Percentiles rank a stretch among this genome's conserved stretches.
Evolutionary conservation across 2,113 vertebrate species (phyloP).

Genomic region (Struthio camelus): DNA sequence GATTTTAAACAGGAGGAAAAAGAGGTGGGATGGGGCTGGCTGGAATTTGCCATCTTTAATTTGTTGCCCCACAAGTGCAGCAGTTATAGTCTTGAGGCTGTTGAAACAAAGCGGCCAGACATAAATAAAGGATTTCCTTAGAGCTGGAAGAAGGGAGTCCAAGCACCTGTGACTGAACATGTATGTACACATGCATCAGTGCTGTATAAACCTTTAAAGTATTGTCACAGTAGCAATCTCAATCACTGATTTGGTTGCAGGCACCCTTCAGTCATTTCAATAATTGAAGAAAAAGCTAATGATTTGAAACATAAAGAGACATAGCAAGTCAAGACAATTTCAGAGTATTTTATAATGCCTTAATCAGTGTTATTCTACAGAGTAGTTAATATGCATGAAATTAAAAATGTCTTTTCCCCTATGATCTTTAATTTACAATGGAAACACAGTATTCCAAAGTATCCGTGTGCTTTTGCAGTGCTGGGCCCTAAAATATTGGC

Average conservation of each 20-base stretch:
- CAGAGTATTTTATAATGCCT: background rate
- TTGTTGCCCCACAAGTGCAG: background rate
- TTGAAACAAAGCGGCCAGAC: conserved; percentile 6
- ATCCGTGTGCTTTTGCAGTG: background rate
- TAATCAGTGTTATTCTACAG: background rate
- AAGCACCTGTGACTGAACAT: background rate
- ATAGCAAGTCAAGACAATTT: background rate
- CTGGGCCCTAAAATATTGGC: background rate
- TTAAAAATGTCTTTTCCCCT: background rate
- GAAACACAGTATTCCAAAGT: background rate
- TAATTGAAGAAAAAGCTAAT: background rate
- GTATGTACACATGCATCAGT: background rate
- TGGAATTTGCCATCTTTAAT: conserved; percentile 19
- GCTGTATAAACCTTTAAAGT: background rate
- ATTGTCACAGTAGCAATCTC: background rate
- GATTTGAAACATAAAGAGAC: background rate
- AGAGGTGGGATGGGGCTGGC: background rate
- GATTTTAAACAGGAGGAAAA: background rate
- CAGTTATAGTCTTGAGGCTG: background rate
- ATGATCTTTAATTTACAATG: background rate
- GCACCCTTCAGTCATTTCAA: background rate
- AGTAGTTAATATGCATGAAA: background rate
- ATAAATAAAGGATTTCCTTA: conserved; percentile 40
- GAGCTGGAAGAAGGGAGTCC: background rate
- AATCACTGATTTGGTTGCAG: conserved; percentile 3